Base-by-base conservation (phyloP, 2,888 invertebrate species). In the Gari tellinella region DNA sequence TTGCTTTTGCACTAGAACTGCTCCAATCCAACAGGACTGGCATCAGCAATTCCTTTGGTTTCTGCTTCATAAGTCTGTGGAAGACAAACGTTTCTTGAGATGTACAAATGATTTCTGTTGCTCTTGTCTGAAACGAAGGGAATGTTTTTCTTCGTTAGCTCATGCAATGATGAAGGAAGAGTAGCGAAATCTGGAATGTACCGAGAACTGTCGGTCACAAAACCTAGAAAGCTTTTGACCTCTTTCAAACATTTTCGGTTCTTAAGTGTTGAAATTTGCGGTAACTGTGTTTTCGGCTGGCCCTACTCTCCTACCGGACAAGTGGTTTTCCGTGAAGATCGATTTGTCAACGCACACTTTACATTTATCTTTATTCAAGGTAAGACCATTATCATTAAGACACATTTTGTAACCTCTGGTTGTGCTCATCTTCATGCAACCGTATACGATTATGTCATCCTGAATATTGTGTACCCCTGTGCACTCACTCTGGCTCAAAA, bases 391-490 rank as follows among this genome's bases (percentile, higher is more conserved):
- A 15, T 67, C 70, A 38, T 46, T 31, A 5, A 83, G 19, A 49
- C 14, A 72, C 62, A 12, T 55, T 51, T 4, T 52, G 3, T 17
- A 83, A 23, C 45, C 73, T 21, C 17, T 46, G 10, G 40, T 74
- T 61, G 48, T 80, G 82, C 21, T 83, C 78, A 53, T 76, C 46
- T 10, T 51, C 10, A 41, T 61, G 21, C 21, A 19, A 10, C 78
- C 78, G 72, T 80, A 73, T 8, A 81, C 64, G 14, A 81, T 66
- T 14, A 80, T 62, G 41, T 79, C 81, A 57, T 75, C 65, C 21
- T 43, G 66, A 17, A 76, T 67, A 23, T 57, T 68, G 25, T 51
- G 4, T 15, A 77, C 82, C 19, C 81, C 76, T n/a, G n/a, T n/a
- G n/a, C n/a, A n/a, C n/a, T n/a, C n/a, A n/a, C n/a, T n/a, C n/a